Evolutionary conservation across 2,888 invertebrate genomes (phyloP), one percentile per base, ranked within the genome.

Genomic region (Mimachlamys varia): DNA sequence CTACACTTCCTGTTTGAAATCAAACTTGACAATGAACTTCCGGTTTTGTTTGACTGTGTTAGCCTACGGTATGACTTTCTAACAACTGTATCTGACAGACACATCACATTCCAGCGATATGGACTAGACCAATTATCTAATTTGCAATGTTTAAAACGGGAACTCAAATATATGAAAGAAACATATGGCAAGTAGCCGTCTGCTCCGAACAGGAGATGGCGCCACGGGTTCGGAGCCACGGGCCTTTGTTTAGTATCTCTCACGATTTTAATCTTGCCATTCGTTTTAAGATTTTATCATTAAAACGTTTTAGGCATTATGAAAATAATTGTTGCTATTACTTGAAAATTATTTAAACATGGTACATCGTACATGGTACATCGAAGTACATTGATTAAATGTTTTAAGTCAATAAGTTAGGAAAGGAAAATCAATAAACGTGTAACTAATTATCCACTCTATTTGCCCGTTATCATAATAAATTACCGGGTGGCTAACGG

Each of bases 281-380:
- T 76, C 17, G 33, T 12, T 27, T 76, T 10, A 76, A 76, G 76
- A 76, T 76, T 33, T 76, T 76, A 76, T 76, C 76, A 76, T 76
- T 76, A 76, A 76, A 76, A 76, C 76, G 76, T 76, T 76, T 76
- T 27, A 33, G 76, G 76, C 76, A 76, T 76, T n/a, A 76, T 76
- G 15, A 27, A 58, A 76, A 76, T 76, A 33, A 76, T 76, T 76
- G 33, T 76, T n/a, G 2, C 44, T 62, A 62, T 62, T n/a, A 62
- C 62, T 62, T 19, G 17, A 33, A 76, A 4, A 58, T 19, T 58
- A n/a, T 58, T 19, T 22, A 58, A 58, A 58, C 22, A 58, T 2
- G 7, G 58, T 22, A 0, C 22, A 58, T 2, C 0, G 58, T 22
- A 0, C 58, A 58, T 22, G 22, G 58, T 19, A 22, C 22, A 58